Conservation (phyloP, 1,140 invertebrate genomes). For the Spodoptera frugiperda region DNA sequence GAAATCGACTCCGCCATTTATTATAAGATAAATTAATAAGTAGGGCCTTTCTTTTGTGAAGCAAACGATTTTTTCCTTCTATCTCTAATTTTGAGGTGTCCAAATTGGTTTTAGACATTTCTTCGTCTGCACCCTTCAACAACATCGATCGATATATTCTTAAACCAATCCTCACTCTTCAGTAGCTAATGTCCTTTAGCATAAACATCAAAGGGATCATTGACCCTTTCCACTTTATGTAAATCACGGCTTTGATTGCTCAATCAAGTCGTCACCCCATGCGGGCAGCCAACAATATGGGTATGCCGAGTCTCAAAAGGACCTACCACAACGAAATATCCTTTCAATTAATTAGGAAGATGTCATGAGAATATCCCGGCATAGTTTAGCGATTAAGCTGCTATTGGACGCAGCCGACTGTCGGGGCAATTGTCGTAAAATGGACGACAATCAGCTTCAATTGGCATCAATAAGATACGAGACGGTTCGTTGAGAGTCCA, state of each 20-base stretch:
- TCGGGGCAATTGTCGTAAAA: conserved; percentile 74
- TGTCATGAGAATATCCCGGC: conserved; percentile 74
- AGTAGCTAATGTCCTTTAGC: not conserved
- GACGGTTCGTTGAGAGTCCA: conserved; percentile 62
- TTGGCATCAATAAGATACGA: conserved; percentile 75
- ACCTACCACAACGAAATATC: conserved; percentile 54
- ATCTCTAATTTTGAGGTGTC: too few relatives aligned
- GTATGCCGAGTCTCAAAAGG: not conserved
- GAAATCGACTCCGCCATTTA: not conserved
- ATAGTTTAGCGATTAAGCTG: conserved; percentile 67
- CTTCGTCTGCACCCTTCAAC: too few relatives aligned
- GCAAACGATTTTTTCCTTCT: too few relatives aligned
- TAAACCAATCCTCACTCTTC: not conserved
- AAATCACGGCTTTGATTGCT: conserved; percentile 14
- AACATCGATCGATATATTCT: too few relatives aligned
- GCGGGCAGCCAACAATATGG: conserved; percentile 9
- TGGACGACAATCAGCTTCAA: conserved; percentile 78
- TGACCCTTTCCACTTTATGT: conserved; percentile 12
- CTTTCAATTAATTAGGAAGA: conserved; percentile 70
- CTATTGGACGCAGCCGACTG: conserved; percentile 61
- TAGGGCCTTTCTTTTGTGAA: too few relatives aligned
- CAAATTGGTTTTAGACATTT: too few relatives aligned
- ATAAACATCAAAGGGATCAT: conserved; percentile 10
- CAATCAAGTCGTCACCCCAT: conserved; percentile 2
- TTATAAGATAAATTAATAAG: too few relatives aligned